Conservation (phyloP, 2,113 vertebrate genomes). For the Sinosuthora webbiana region DNA sequence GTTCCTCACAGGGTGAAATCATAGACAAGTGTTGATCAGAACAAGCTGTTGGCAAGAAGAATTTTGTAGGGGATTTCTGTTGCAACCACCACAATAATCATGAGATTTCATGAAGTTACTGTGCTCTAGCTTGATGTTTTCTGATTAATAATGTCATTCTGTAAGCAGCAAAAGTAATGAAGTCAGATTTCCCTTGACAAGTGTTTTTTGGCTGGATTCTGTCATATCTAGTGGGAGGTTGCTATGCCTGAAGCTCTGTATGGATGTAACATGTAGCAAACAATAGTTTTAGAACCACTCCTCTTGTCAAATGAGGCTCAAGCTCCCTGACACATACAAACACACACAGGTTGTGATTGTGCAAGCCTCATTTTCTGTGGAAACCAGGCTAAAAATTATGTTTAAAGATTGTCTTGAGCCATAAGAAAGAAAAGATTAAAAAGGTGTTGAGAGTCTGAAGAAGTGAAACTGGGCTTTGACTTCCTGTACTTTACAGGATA, state of each 20-base stretch:
- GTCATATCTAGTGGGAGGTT: background rate
- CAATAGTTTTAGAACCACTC: background rate
- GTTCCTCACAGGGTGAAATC: background rate
- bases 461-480: background rate
- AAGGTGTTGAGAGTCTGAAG: background rate
- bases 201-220: background rate
- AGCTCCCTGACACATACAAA: background rate
- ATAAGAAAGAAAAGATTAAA: background rate
- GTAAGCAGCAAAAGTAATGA: background rate
- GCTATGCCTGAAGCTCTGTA: background rate
- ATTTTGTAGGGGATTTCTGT: background rate
- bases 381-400: background rate
- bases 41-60: background rate
- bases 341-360: background rate
- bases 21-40: background rate
- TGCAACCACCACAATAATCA: background rate
- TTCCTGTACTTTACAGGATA: background rate
- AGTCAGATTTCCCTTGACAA: background rate
- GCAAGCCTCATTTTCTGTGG: background rate
- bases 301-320: background rate
- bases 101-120: background rate
- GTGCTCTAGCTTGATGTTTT: background rate
- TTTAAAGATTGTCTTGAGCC: background rate
- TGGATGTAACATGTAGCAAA: background rate
- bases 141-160: background rate